These are phyloP conservation scores for Danio choprae DNA, from an alignment of 2,797 vertebrate genomes.

Conservation along the genomic window DNA sequence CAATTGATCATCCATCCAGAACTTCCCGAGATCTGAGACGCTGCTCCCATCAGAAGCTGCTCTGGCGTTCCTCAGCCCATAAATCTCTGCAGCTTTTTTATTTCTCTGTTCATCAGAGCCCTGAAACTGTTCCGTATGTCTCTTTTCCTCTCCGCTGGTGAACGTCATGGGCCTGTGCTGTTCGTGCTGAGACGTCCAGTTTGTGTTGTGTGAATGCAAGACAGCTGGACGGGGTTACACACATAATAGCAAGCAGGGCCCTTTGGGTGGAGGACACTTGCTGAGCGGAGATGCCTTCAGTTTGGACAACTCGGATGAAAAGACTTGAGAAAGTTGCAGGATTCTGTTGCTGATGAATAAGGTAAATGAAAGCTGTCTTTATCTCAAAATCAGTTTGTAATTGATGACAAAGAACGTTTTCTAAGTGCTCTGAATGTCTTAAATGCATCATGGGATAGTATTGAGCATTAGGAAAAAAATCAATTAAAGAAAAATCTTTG, in stretches of 20 bases:
- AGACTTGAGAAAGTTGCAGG: constrained; percentile 9
- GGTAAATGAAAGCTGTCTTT: constrained; percentile 13
- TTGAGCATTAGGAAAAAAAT: not conserved
- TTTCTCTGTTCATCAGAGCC: constrained; percentile 53
- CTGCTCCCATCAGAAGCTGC: constrained; percentile 55
- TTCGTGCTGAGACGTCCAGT: constrained; percentile 49
- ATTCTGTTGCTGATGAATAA: not conserved
- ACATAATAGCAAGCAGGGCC: constrained; percentile 48
- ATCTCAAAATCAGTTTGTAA: not conserved
- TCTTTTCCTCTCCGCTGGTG: constrained; percentile 36
- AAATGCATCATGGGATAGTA: not conserved
- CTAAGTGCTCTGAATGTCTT: constrained; percentile 1
- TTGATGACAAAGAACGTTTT: not conserved
- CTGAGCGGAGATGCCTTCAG: constrained; percentile 25
- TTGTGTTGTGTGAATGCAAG: constrained; percentile 51
- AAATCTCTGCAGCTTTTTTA: constrained; percentile 48
- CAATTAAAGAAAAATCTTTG: not conserved
- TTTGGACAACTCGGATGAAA: constrained; percentile 22
- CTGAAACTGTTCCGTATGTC: constrained; percentile 55
- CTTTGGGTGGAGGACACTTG: constrained; percentile 53
- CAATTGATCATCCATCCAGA: constrained; percentile 48
- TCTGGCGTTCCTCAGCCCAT: constrained; percentile 51
- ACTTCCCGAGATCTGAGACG: constrained; percentile 48
- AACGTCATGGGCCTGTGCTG: constrained; percentile 48
- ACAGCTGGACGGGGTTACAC: constrained; percentile 53